phyloP scores from a whole-genome alignment of 2,797 vertebrate species.

The Petrocephalus sullivani region DNA sequence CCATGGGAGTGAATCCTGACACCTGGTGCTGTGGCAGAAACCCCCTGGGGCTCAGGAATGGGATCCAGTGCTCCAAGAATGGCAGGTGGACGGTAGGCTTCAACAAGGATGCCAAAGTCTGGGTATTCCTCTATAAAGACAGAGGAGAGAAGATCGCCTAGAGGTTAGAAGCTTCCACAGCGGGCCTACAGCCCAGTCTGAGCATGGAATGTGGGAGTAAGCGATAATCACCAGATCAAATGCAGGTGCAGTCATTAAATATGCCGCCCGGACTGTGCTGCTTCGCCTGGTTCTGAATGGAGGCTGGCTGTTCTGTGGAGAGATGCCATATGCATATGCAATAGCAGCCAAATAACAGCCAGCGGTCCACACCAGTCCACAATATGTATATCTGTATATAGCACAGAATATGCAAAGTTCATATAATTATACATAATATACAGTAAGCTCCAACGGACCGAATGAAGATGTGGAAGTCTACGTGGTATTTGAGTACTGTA shows the following conservation, averaged over 20 bases:
- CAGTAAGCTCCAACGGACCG: neutral
- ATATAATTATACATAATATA: neutral
- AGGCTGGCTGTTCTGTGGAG: neutral
- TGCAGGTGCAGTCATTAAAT: neutral
- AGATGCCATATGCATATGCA: neutral
- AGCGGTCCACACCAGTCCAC: neutral
- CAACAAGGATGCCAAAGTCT: neutral
- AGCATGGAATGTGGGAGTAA: neutral
- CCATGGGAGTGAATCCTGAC: neutral
- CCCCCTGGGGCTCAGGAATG: neutral
- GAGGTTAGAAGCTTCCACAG: neutral
- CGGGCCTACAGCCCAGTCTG: neutral
- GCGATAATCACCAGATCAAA: neutral
- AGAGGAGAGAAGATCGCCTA: neutral
- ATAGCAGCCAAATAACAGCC: neutral
- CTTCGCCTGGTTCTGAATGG: neutral
- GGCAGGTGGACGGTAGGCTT: neutral
- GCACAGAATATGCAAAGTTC: neutral
- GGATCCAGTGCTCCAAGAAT: neutral
- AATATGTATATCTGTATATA: neutral
- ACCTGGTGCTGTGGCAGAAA: neutral
- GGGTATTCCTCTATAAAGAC: neutral
- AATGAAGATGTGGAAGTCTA: neutral
- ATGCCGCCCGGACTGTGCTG: neutral
- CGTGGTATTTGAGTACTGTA: neutral